A percentile compares a stretch with the other conserved stretches of the same genome.
These are phyloP conservation scores for Clarias pachynema DNA, from an alignment of 2,797 vertebrate genomes.

Conservation along the genomic window DNA sequence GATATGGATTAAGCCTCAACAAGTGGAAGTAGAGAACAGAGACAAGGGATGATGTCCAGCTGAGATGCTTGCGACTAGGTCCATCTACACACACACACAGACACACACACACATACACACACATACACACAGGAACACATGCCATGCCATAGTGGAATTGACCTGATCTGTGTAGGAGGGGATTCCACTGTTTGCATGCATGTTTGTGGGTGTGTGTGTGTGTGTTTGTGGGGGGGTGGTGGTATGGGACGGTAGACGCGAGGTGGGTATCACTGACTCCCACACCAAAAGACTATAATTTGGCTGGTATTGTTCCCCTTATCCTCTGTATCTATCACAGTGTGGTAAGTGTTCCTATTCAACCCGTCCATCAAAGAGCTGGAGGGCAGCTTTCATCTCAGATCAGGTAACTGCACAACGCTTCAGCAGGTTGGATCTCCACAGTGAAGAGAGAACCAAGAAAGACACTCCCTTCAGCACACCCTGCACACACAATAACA, in stretches of 20 bases:
- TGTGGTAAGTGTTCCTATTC: constrained; percentile 53
- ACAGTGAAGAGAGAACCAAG: constrained; percentile 43
- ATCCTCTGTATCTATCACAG: constrained; percentile 55
- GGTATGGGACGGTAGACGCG: too few relatives aligned
- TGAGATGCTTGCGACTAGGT: neutral
- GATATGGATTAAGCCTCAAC: constrained; percentile 50
- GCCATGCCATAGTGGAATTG: neutral
- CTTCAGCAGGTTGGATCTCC: constrained; percentile 54
- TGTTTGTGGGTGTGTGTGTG: constrained; percentile 6
- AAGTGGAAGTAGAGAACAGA: constrained; percentile 24
- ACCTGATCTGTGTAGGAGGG: neutral
- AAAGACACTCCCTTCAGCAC: constrained; percentile 42
- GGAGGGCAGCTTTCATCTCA: constrained; percentile 69
- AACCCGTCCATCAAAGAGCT: constrained; percentile 49
- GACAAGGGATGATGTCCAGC: neutral
- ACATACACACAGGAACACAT: neutral
- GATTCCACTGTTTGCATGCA: constrained; percentile 14
- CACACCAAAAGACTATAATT: constrained; percentile 57
- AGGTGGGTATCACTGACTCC: constrained; percentile 42
- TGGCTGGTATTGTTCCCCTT: constrained; percentile 56
- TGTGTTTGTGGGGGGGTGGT: neutral
- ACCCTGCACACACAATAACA: constrained; percentile 61
- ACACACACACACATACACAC: neutral
- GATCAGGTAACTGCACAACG: constrained; percentile 70
- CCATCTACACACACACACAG: neutral